These are phyloP conservation scores for Ceuthmochares aereus DNA, from an alignment of 2,113 vertebrate genomes.

Conservation along the genomic window DNA sequence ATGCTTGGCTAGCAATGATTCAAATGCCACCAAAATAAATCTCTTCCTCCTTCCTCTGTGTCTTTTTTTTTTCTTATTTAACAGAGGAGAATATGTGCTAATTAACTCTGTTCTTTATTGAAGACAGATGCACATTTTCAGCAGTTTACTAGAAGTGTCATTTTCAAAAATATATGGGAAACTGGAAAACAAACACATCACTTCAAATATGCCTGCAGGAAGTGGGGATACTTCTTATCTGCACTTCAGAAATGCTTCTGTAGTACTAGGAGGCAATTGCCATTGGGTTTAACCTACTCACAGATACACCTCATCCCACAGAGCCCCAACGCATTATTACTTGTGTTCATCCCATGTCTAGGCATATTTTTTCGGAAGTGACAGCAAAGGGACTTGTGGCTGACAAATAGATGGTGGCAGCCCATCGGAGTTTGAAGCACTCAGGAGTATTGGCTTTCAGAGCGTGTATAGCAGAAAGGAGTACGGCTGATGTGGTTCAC, in stretches of 20 bases:
- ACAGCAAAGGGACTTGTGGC: background rate
- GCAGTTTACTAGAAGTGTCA: slow-evolving; percentile 42
- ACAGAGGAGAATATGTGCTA: slow-evolving; percentile 23
- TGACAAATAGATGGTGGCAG: background rate
- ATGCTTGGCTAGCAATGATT: slow-evolving; percentile 37
- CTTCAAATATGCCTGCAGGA: background rate
- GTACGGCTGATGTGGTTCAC: background rate
- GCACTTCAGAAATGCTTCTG: background rate
- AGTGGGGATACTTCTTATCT: background rate
- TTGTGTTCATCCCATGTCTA: background rate
- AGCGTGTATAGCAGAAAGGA: background rate
- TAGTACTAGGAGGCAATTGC: background rate
- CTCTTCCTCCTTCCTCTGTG: slow-evolving; percentile 18
- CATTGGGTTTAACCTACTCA: background rate
- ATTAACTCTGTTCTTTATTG: slow-evolving; percentile 44
- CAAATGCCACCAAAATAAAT: slow-evolving; percentile 54
- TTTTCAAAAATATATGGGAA: slow-evolving; percentile 13
- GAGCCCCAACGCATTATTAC: background rate
- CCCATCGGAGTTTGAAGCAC: rapidly evolving
- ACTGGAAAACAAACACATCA: background rate
- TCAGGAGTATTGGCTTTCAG: background rate
- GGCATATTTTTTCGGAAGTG: background rate
- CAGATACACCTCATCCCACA: background rate
- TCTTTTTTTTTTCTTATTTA: slow-evolving; percentile 1
- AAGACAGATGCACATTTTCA: slow-evolving; percentile 34